These are phyloP conservation scores for Leptobrachium leishanense DNA, from an alignment of 2,113 vertebrate species.

Conservation along the genomic window DNA sequence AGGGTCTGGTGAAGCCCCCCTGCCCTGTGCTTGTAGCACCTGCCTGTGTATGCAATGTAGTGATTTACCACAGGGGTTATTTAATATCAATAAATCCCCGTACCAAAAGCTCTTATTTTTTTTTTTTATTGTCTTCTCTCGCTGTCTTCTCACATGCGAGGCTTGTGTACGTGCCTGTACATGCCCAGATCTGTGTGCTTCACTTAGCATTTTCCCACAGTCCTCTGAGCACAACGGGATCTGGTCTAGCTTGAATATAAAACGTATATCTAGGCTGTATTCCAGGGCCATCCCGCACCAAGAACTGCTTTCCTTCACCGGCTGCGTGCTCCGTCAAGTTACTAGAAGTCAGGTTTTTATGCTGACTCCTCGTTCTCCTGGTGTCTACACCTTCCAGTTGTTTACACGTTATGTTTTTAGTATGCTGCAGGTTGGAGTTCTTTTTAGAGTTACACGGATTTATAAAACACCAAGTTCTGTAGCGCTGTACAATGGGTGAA, in stretches of 20 bases:
- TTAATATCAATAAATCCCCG: neutral
- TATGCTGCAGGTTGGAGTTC: slow-evolving; percentile 36
- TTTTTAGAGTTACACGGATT: too few relatives aligned
- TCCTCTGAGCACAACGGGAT: slow-evolving; percentile 73
- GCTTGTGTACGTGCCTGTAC: slow-evolving; percentile 64
- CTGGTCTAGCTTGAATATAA: slow-evolving; percentile 69
- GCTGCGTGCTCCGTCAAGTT: slow-evolving; percentile 65
- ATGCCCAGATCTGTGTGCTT: slow-evolving; percentile 70
- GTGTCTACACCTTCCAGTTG: slow-evolving; percentile 50
- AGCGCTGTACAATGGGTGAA: too few relatives aligned
- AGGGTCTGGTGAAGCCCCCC: too few relatives aligned
- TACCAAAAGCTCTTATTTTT: slow-evolving; percentile 53
- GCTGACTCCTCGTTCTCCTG: slow-evolving; percentile 57
- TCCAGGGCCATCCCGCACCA: slow-evolving; percentile 68
- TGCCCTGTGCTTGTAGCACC: too few relatives aligned
- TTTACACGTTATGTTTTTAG: slow-evolving; percentile 29
- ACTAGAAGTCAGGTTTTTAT: slow-evolving; percentile 55
- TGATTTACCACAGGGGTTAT: too few relatives aligned
- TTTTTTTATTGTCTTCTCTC: neutral
- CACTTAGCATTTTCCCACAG: slow-evolving; percentile 77
- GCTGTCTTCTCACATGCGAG: neutral
- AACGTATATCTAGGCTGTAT: slow-evolving; percentile 73
- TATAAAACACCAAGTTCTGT: too few relatives aligned
- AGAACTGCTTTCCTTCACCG: slow-evolving; percentile 63
- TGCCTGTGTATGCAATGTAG: too few relatives aligned